Conservation (phyloP, 1,140 invertebrate species). For the Helicoverpa armigera region DNA sequence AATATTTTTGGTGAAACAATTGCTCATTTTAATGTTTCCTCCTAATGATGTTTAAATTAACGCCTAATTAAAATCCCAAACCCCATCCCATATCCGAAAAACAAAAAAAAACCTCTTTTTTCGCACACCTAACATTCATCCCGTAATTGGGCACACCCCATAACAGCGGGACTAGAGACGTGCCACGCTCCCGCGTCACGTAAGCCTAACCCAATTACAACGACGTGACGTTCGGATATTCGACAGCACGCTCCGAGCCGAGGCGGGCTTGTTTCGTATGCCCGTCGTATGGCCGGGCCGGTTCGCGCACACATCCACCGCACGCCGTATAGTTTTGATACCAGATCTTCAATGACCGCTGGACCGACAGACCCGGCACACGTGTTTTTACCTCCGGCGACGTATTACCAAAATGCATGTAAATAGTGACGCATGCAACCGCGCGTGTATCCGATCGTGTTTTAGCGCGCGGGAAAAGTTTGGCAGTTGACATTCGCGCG, state of each 20-base stretch:
- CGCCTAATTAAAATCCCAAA: neutral
- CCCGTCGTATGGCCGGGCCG: conserved; percentile 74
- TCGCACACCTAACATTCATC: conserved; percentile 58
- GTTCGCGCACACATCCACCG: conserved; percentile 81
- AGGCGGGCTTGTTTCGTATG: conserved; percentile 79
- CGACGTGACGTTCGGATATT: conserved; percentile 80
- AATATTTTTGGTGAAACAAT: no score
- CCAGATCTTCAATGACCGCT: conserved; percentile 86
- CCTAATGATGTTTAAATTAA: no score
- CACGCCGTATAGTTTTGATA: conserved; percentile 82
- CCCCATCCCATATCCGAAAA: neutral
- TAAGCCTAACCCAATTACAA: conserved; percentile 84
- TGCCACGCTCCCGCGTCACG: conserved; percentile 77
- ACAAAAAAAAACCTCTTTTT: conserved; percentile 40
- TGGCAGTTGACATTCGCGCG: conserved; percentile 68
- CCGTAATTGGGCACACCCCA: conserved; percentile 82
- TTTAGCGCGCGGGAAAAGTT: conserved; percentile 74
- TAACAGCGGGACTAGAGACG: conserved; percentile 65
- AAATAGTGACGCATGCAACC: conserved; percentile 69
- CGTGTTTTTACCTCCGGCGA: conserved; percentile 66
- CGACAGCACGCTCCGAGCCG: conserved; percentile 68
- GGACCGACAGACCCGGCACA: conserved; percentile 84
- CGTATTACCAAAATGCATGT: conserved; percentile 77
- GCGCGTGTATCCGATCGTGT: conserved; percentile 70
- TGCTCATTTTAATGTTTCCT: no score